Evolutionary conservation across 2,888 invertebrate species (phyloP), one percentile per base, ranked within the genome.

Genomic region (Drosophila sordidula): DNA sequence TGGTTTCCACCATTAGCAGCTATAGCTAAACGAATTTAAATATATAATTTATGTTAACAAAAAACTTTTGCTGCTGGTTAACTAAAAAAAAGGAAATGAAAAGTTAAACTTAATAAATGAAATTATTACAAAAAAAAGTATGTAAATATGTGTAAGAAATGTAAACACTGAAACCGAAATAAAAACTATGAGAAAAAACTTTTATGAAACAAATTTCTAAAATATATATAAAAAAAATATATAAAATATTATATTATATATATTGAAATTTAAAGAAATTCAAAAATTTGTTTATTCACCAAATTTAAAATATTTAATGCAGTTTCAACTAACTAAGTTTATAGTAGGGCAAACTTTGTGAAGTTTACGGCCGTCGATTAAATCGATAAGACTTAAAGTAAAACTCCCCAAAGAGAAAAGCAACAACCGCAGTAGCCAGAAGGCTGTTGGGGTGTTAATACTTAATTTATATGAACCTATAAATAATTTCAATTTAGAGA

Each of bases 381-480:
- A 34, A 55, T 66, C 42, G 32, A 65, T 51, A 36, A 52, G 22
- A 9, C 36, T 26, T 12, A 25, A 16, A 16, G 25, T 18, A 16
- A 45, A 42, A 36, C 9, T 29, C 9, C 9, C 9, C 26, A 29
- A 29, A 2, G 8, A 29, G 6, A 6, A 8, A 29, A 29, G 29
- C 49, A 59, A 36, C 68, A 70, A 81, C 82, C 81, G 57, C 67
- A 64, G 64, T 67, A 49, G 67, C 54, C 44, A 38, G 45, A 52
- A 54, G 52, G 65, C 52, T 63, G 32, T 39, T 67, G 52, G 67
- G 82, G 71, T 83, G 86, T 89, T 78, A 90, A 89, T 84, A 82
- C 80, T 85, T 85, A 87, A 90, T 87, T 87, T 89, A 83, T 89
- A 84, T 88, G 87, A 83, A 85, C 85, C 90, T 89, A 90, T 90